A percentile compares a stretch with the other conserved stretches of the same genome.
Conservation (phyloP, 2,888 invertebrate genomes). For the Thecocarcelia acutangulata region DNA sequence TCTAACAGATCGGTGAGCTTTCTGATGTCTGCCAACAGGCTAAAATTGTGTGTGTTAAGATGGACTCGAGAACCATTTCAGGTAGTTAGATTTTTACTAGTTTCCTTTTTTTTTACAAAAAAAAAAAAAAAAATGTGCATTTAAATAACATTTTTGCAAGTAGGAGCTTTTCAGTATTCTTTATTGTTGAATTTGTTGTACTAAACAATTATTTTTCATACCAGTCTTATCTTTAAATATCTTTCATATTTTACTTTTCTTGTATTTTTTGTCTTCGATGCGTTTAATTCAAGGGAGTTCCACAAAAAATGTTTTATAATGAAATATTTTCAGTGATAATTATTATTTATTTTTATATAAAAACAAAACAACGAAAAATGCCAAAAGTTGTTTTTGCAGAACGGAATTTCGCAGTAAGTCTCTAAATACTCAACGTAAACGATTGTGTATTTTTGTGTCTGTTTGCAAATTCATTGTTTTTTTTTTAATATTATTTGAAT, state of each 20-base stretch:
- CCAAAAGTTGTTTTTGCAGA: conserved; percentile 17
- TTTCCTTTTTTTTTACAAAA: too few relatives aligned
- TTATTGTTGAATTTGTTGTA: not conserved
- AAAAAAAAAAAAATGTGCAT: too few relatives aligned
- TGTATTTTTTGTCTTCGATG: not conserved
- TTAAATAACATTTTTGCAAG: too few relatives aligned
- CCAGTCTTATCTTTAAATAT: conserved; percentile 28
- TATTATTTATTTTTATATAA: conserved; percentile 23
- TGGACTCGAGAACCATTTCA: too few relatives aligned
- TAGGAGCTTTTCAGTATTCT: not conserved
- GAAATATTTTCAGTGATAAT: conserved; percentile 30
- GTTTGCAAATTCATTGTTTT: conserved; percentile 7
- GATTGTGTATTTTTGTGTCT: not conserved
- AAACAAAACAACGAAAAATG: not conserved
- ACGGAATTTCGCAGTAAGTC: conserved; percentile 29
- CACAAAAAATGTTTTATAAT: conserved; percentile 20
- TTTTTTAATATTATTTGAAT: conserved; percentile 21
- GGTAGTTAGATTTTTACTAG: too few relatives aligned
- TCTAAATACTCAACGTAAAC: not conserved
- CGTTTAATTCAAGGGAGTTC: conserved; percentile 51
- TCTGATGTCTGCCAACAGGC: too few relatives aligned
- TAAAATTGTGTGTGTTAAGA: too few relatives aligned
- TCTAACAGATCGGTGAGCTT: too few relatives aligned
- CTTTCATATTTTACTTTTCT: conserved; percentile 16
- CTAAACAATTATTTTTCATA: not conserved